Conservation (phyloP, 2,797 vertebrate genomes). For the Pangasius mekongensis region DNA sequence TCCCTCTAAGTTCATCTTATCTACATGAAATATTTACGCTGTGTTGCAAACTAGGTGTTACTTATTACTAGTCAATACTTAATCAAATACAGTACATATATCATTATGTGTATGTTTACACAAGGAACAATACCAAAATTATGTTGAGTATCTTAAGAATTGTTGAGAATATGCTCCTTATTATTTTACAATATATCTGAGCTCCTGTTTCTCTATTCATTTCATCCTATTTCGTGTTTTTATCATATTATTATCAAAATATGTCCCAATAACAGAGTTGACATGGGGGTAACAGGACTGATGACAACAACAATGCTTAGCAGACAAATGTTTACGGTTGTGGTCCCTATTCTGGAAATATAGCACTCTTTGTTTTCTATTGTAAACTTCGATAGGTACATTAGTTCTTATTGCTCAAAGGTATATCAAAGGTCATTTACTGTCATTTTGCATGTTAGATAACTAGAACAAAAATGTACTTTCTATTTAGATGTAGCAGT, state of each 20-base stretch:
- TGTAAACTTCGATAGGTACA: neutral
- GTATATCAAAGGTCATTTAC: neutral
- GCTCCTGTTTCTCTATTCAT: neutral
- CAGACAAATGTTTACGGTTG: neutral
- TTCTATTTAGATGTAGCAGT: neutral
- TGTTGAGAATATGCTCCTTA: neutral
- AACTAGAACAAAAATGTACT: neutral
- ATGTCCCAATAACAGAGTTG: neutral
- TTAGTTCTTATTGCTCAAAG: neutral
- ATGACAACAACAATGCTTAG: neutral
- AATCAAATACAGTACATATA: neutral
- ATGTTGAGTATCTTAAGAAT: neutral
- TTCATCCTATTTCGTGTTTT: neutral
- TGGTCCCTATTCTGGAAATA: neutral
- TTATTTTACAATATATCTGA: neutral
- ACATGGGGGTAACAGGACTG: neutral
- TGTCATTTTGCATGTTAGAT: neutral
- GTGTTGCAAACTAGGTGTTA: neutral
- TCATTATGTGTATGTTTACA: neutral
- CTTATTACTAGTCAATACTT: neutral
- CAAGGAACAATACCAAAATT: neutral
- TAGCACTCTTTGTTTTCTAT: neutral
- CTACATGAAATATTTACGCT: neutral
- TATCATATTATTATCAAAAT: neutral
- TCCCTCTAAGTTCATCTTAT: neutral